Evolutionary conservation across 2,797 vertebrate genomes (phyloP).

Genomic region (Calcarius lapponicus): DNA sequence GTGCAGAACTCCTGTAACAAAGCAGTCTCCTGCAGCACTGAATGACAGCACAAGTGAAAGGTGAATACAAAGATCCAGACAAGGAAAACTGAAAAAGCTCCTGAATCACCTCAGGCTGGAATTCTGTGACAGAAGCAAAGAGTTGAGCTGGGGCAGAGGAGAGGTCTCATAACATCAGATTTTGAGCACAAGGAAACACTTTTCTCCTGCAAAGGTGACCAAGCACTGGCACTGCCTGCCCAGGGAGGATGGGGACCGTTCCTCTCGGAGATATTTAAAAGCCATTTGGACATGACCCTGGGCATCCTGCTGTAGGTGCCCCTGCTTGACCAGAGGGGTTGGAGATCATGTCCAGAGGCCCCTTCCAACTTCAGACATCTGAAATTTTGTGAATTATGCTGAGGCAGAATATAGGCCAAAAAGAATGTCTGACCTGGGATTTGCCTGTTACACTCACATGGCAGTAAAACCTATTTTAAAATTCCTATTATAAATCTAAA

Average conservation of each 20-base stretch:
- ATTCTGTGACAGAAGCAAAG: background rate
- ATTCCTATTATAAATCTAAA: background rate
- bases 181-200: background rate
- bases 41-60: background rate
- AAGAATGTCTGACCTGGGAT: background rate
- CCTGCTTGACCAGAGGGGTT: background rate
- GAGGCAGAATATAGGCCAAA: background rate
- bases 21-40: background rate
- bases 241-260: background rate
- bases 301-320: background rate
- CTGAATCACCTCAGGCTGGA: background rate
- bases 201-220: background rate
- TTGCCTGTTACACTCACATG: background rate
- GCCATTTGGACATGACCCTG: fast-evolving
- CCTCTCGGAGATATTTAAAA: background rate
- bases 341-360: background rate
- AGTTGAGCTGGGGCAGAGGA: background rate
- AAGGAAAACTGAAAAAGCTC: background rate
- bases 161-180: background rate
- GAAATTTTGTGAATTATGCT: background rate
- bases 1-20: background rate
- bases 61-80: background rate
- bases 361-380: background rate
- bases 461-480: background rate
- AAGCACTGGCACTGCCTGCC: background rate